Evolutionary conservation across 2,113 vertebrate genomes (phyloP), one percentile per base, ranked within the genome.

Genomic region (Lampris megalopsis): DNA sequence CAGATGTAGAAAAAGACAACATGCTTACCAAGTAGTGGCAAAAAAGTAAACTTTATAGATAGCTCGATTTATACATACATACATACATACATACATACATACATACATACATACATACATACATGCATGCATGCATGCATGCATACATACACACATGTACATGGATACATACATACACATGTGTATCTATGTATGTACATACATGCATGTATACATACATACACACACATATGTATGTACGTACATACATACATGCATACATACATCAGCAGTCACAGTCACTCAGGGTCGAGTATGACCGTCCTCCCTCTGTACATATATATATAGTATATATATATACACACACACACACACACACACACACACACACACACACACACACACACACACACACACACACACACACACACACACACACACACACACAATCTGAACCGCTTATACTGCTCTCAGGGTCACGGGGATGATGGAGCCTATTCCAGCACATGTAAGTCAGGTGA

Each of bases 91-190:
- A 48, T 9, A 1, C 47, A 48, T 9, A 10, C 9, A 60, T 13
- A 42, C 38, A 60, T 41, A 45, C 13, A 64, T 35, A 63, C 9
- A 47, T 49, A 35, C 4, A n/a, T 49, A 62, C 66, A 41, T 59
- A 64, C 63, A 66, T 6, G 56, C 8, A 76, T 71, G 42, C 80
- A 58, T 76, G 52, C 35, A 60, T 57, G 45, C 10, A 68, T 53
- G 69, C 62, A 35, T 9, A 73, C 37, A 80, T 41, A 56, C 38
- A 69, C 57, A 58, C 63, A 62, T 81, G 42, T 42, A 70, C 61
- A 65, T 7, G 60, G 52, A 45, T 35, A 6, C 36, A 9, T 7
- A 60, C 36, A 47, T 53, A 50, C 40, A 62, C 35, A 59, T 6
- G 43, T 81, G 42, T 42, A 70, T 61, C 62, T 7, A 64, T 53